Percentiles rank a stretch among this genome's conserved stretches.
Evolutionary conservation across 1,140 invertebrate species (phyloP).

Genomic region (Formica exsecta): DNA sequence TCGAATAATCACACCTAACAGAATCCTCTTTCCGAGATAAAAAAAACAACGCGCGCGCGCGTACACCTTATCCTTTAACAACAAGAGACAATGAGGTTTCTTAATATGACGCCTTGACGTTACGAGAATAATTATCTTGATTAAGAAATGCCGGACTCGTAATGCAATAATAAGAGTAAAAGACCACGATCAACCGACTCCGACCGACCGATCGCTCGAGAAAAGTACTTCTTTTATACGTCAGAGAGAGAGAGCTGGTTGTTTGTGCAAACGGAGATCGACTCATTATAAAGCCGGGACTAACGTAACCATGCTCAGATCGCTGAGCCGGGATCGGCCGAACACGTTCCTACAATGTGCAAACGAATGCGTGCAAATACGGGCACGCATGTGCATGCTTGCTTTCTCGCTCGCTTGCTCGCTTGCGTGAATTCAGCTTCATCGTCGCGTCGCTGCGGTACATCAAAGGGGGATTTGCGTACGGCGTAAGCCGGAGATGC

Average conservation of each 20-base stretch:
- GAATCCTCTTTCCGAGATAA: slow-evolving; percentile 5
- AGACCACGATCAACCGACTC: not conserved
- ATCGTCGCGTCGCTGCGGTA: slow-evolving; percentile 15
- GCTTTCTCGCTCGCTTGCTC: not conserved
- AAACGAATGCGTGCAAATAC: slow-evolving; percentile 53
- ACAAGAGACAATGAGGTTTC: slow-evolving; percentile 57
- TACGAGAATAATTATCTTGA: slow-evolving; percentile 67
- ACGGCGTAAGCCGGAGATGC: slow-evolving; percentile 44
- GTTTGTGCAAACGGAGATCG: slow-evolving; percentile 63
- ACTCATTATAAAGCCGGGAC: slow-evolving; percentile 56
- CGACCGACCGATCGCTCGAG: not conserved
- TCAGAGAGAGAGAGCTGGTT: slow-evolving; percentile 53
- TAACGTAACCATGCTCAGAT: slow-evolving; percentile 46
- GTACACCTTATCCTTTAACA: slow-evolving; percentile 55
- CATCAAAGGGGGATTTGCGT: slow-evolving; percentile 58
- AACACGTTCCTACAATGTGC: slow-evolving; percentile 54
- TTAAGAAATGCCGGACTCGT: slow-evolving; percentile 64
- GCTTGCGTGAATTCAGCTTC: slow-evolving; percentile 49
- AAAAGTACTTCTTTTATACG: slow-evolving; percentile 33
- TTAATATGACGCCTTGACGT: slow-evolving; percentile 61
- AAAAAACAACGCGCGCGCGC: slow-evolving; percentile 40
- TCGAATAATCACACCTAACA: slow-evolving; percentile 69
- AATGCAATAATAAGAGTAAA: slow-evolving; percentile 65
- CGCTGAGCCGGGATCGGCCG: slow-evolving; percentile 48
- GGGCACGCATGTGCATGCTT: slow-evolving; percentile 27